These are phyloP conservation scores for Pachyramphus minor DNA, from an alignment of 2,113 vertebrate genomes.

Conservation along the genomic window DNA sequence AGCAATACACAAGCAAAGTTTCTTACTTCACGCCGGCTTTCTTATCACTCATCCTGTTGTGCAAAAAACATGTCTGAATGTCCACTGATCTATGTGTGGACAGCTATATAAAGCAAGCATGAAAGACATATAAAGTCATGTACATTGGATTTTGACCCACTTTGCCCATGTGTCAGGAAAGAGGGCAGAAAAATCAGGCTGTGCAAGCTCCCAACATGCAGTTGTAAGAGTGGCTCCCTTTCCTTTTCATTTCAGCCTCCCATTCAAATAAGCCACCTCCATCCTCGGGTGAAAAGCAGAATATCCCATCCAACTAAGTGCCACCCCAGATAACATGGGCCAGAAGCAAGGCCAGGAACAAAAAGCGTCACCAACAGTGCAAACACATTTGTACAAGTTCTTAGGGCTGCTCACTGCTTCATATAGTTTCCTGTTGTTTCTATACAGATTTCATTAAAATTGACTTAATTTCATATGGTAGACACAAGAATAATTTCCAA, in stretches of 20 bases:
- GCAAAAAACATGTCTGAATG: neutral
- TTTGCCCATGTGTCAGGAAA: neutral
- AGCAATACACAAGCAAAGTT: rapidly evolving
- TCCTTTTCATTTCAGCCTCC: neutral
- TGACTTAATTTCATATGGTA: neutral
- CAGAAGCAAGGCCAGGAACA: neutral
- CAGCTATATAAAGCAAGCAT: neutral
- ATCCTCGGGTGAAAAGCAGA: neutral
- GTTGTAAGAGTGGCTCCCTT: neutral
- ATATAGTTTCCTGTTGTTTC: neutral
- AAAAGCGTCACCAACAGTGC: neutral
- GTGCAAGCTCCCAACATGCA: rapidly evolving
- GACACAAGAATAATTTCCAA: neutral
- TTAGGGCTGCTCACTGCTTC: neutral
- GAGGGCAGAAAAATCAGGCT: neutral
- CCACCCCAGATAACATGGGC: neutral
- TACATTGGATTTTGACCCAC: rapidly evolving
- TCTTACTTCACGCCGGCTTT: neutral
- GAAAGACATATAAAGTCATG: neutral
- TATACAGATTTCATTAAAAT: neutral
- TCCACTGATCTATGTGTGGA: neutral
- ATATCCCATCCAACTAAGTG: neutral
- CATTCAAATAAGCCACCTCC: neutral
- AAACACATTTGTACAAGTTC: neutral
- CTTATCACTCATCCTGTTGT: neutral